Percentiles rank a stretch among this genome's conserved stretches.
Conservation (phyloP, 1,140 invertebrate genomes). For the Thalassaphorura encarpata region DNA sequence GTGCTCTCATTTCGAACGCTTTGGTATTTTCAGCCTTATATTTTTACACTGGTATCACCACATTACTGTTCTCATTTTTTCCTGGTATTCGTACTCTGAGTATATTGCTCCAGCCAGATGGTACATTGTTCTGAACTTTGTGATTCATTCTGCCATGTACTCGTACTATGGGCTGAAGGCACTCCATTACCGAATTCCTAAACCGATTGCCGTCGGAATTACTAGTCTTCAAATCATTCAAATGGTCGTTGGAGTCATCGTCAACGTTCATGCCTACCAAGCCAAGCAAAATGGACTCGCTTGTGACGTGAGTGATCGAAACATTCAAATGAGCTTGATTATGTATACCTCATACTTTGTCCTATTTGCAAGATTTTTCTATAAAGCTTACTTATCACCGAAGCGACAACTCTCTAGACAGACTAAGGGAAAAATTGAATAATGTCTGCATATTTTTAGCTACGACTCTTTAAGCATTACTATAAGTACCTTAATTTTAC, state of each 20-base stretch:
- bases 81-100: conserved; percentile 95
- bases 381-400: conserved; percentile 61
- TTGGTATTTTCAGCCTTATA: not conserved
- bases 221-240: conserved; percentile 74
- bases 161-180: conserved; percentile 45
- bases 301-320: conserved; percentile 77
- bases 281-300: conserved; percentile 46
- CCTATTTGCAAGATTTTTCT: conserved; percentile 81
- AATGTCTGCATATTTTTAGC: not conserved
- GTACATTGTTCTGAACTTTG: conserved; percentile 71
- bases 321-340: conserved; percentile 75
- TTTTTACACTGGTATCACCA: conserved; percentile 62
- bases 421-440: conserved; percentile 9
- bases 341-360: conserved; percentile 95
- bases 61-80: conserved; percentile 83
- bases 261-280: conserved; percentile 79
- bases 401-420: not conserved
- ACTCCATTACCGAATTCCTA: conserved; percentile 73
- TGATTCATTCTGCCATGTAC: conserved; percentile 52
- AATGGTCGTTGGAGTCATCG: conserved; percentile 86
- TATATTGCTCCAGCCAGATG: conserved; percentile 91
- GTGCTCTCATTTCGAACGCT: not conserved
- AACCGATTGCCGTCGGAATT: conserved; percentile 80
- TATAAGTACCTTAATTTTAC: not conserved
- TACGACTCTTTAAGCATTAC: not conserved